Conservation (phyloP, 2,888 invertebrate species). For the Hemicrepidius hirtus region DNA sequence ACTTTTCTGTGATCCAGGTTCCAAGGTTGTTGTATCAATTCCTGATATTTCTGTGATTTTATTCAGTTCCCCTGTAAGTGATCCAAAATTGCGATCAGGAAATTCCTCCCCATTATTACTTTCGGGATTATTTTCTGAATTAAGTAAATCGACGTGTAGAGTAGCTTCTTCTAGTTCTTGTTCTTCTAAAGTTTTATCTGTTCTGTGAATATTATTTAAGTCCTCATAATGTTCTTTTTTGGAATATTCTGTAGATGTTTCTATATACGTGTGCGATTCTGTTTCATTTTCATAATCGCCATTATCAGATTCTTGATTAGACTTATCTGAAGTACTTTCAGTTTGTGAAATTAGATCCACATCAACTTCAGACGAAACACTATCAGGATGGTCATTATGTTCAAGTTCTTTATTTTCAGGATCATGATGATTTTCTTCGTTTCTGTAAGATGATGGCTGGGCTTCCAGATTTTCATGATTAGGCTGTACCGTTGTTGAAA, state of each 20-base stretch:
- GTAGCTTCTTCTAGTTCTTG: not conserved
- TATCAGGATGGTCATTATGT: no score
- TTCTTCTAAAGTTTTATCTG: not conserved
- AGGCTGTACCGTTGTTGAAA: not conserved
- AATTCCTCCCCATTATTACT: not conserved
- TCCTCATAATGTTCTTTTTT: not conserved
- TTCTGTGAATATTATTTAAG: not conserved
- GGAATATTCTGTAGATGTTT: not conserved
- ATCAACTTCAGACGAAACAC: no score
- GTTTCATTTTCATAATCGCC: slow-evolving; percentile 4
- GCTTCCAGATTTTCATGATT: not conserved
- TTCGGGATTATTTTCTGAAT: not conserved
- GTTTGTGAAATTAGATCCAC: not conserved
- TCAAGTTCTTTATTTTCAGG: no score
- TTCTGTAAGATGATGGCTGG: not conserved
- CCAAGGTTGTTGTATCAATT: not conserved
- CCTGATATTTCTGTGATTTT: not conserved
- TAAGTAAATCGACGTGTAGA: slow-evolving; percentile 1
- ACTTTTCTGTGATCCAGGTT: no score
- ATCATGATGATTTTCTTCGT: not conserved
- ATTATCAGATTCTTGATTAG: not conserved
- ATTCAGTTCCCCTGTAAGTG: not conserved
- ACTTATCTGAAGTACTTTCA: not conserved
- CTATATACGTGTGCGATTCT: not conserved
- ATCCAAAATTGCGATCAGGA: not conserved